A percentile compares a stretch with the other conserved stretches of the same genome.
These are phyloP conservation scores for Saccopteryx leptura DNA, from an alignment of 2,113 vertebrate genomes.

Conservation along the genomic window DNA sequence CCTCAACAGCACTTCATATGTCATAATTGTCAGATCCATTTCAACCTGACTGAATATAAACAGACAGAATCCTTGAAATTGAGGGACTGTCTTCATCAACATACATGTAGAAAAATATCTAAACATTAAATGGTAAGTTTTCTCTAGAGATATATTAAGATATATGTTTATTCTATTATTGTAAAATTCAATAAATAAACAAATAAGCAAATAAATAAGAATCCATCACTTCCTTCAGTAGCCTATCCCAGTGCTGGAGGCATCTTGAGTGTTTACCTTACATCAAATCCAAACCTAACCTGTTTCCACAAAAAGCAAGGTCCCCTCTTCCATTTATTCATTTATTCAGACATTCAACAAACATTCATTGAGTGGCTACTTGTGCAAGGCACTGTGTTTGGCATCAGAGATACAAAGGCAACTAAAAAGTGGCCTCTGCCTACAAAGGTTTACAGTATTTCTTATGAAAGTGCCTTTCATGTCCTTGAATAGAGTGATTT, in stretches of 20 bases:
- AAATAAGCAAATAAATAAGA: constrained; percentile 73
- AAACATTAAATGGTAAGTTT: constrained; percentile 77
- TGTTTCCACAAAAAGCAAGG: background rate
- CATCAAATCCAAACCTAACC: background rate
- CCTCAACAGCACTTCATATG: constrained; percentile 5
- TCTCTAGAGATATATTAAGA: constrained; percentile 82
- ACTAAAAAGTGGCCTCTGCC: background rate
- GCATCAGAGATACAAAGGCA: constrained; percentile 40
- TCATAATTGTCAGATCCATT: constrained; percentile 69
- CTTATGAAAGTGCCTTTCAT: constrained; percentile 64
- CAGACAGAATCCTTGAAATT: constrained; percentile 65
- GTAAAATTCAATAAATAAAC: constrained; percentile 83
- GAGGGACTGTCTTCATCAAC: constrained; percentile 65
- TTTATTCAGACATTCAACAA: background rate
- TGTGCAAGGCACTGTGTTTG: background rate
- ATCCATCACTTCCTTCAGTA: constrained; percentile 75
- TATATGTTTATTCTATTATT: constrained; percentile 85
- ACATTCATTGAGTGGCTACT: background rate
- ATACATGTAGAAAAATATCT: constrained; percentile 72
- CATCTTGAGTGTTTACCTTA: constrained; percentile 60
- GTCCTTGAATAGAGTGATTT: constrained; percentile 47
- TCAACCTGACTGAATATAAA: constrained; percentile 76
- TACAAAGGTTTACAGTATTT: constrained; percentile 52
- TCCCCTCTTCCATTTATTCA: background rate
- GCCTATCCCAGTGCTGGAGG: constrained; percentile 51